Conservation (phyloP, 2,797 vertebrate genomes). For the Saxicola maurus region DNA sequence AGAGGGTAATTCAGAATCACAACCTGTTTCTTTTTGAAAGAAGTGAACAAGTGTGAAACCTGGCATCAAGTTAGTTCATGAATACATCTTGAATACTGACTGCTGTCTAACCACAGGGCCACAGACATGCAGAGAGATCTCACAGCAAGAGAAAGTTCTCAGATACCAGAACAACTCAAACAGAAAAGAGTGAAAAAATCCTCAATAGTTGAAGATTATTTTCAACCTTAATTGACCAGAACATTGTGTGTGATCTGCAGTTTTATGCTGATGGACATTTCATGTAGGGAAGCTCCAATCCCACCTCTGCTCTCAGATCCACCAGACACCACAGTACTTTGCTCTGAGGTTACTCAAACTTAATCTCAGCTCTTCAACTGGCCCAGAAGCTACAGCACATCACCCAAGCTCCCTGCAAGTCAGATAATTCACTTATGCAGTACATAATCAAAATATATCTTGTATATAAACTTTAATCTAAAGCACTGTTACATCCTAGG, state of each 20-base stretch:
- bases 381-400: background rate
- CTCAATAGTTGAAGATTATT: background rate
- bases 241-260: background rate
- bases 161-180: background rate
- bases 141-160: background rate
- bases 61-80: background rate
- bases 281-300: background rate
- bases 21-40: background rate
- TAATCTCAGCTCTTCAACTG: background rate
- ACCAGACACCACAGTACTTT: fast-evolving
- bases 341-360: background rate
- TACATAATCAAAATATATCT: background rate
- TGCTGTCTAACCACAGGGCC: background rate
- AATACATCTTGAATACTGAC: background rate
- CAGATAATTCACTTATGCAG: background rate
- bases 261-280: background rate
- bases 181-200: background rate
- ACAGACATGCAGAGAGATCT: background rate
- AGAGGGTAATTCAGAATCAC: background rate
- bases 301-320: background rate
- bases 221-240: background rate
- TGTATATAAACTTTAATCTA: background rate
- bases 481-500: background rate
- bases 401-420: background rate
- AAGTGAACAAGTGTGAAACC: background rate